Base-by-base conservation (phyloP, 2,113 vertebrate genomes). In the Otis tarda region DNA sequence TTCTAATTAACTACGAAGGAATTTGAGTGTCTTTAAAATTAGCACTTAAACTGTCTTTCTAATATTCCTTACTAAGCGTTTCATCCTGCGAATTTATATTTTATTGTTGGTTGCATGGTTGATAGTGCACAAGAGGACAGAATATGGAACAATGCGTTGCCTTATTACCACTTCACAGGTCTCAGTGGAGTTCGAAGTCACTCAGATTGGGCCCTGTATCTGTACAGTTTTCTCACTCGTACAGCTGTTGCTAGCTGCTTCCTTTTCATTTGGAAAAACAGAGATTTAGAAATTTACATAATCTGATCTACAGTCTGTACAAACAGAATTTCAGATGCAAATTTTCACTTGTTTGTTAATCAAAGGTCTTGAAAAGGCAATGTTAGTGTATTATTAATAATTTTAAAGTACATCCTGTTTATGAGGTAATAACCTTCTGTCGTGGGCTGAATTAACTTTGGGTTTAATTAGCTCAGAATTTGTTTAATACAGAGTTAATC, bases 361-460 rank as follows among this genome's bases (percentile, higher is more conserved):
- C 94, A 96, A 91, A 97, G 95, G 63, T 95, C 95, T 96, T 91
- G 89, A 89, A 95, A 95, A 96, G 87, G 89, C 96, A 94, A 12
- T 95, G 93, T 94, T 96, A 95, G 89, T 97, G 84, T 97, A 91
- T 94, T 95, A 95, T 85, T 97, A 97, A 93, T 96, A 96, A 95
- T 87, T 96, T 94, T 95, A 94, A 95, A 96, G 91, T 96, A 97
- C 94, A 94, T 96, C 96, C 95, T 97, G 93, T 97, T 97, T 97
- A 94, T 96, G 81, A 95, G 89, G 94, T 94, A 95, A 94, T 89
- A 95, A 96, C 81, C 94, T 96, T 96, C 94, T 95, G 84, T 95
- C 59, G n/a, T 94, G 87, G 91, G 30, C 57, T 93, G 91, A 97
- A 87, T 87, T 96, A 87, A 85, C 84, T 97, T 96, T 91, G 87